Base-by-base conservation (phyloP, 2,888 invertebrate genomes). In the Gastracanthus pulcherrimus region DNA sequence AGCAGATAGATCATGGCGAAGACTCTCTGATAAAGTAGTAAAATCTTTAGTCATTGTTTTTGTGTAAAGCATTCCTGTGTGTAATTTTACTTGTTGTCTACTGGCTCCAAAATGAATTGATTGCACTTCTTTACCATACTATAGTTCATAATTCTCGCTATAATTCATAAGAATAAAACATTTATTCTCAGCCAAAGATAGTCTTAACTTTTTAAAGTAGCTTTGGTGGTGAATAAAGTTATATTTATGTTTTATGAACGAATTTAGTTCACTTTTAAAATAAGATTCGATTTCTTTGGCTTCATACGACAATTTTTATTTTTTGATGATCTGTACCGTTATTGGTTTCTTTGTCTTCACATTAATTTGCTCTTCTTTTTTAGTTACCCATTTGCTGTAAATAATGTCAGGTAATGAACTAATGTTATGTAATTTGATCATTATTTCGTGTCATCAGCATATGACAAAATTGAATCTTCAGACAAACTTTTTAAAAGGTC, bases 11-110 rank as follows among this genome's bases (percentile, higher is more conserved):
- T 78, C 71, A 31, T 78, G 71, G 13, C 48, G 31, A 16, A 78
- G 38, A 45, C 64, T 51, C 7, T 29, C 5, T 23, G 78, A 71
- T 26, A 78, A 26, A 13, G 71, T 78, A 16, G 62, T 71, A 36
- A 71, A 78, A 23, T 71, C 31, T 26, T 78, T 70, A 19, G 9
- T 19, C 29, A 45, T 19, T 36, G 34, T 36, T 34, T 62, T 64
- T n/a, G 38, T 13, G 36, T 71, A 78, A 23, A 64, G n/a, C 62
- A 78, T 26, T 4, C 64, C 71, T 13, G 78, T 71, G 58, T 78
- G 69, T 36, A 69, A 41, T 23, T 67, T 67, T 11, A 76, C 36
- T 66, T 66, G 76, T 36, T 76, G 55, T 2, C 66, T 36, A 1
- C 66, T 66, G 51, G 76, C 76, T 23, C 66, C 55, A 9, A 66